Evolutionary conservation across 2,113 vertebrate genomes (phyloP).

Genomic region (Oceanodroma tethys): DNA sequence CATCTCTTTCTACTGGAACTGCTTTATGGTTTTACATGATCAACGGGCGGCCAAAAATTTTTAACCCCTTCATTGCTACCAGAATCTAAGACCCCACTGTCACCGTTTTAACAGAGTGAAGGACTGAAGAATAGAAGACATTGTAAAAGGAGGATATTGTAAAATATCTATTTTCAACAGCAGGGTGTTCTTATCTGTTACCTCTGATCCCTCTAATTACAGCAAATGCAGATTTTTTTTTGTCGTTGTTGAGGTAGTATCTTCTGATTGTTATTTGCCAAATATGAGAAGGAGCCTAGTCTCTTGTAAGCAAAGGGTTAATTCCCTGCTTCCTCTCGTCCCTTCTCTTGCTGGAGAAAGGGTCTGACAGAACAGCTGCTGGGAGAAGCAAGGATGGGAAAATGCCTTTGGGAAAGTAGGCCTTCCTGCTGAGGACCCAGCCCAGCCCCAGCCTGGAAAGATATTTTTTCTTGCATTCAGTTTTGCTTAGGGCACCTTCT

Average conservation of each 20-base stretch:
- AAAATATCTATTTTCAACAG: background rate
- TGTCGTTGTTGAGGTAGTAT: background rate
- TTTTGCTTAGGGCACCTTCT: background rate
- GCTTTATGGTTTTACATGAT: constrained; percentile 46
- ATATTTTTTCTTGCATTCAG: background rate
- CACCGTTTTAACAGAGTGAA: background rate
- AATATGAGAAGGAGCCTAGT: background rate
- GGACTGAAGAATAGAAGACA: too few species aligned
- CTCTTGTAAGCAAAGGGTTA: background rate
- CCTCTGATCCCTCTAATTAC: background rate
- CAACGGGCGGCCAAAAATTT: constrained; percentile 45
- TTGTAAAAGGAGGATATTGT: background rate
- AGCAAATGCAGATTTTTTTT: background rate
- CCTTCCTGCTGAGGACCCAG: background rate
- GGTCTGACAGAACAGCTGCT: background rate
- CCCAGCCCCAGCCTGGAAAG: background rate
- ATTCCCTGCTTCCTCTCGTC: background rate
- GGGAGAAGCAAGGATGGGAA: background rate
- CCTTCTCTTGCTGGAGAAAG: background rate
- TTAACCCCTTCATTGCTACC: constrained; percentile 62
- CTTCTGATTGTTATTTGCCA: background rate
- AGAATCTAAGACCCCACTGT: background rate
- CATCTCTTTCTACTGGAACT: constrained; percentile 59
- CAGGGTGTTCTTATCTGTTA: background rate
- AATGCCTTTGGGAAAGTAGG: background rate